Percentiles rank a stretch among this genome's conserved stretches.
phyloP scores from a whole-genome alignment of 2,113 vertebrate genomes.

The Manacus vitellinus region DNA sequence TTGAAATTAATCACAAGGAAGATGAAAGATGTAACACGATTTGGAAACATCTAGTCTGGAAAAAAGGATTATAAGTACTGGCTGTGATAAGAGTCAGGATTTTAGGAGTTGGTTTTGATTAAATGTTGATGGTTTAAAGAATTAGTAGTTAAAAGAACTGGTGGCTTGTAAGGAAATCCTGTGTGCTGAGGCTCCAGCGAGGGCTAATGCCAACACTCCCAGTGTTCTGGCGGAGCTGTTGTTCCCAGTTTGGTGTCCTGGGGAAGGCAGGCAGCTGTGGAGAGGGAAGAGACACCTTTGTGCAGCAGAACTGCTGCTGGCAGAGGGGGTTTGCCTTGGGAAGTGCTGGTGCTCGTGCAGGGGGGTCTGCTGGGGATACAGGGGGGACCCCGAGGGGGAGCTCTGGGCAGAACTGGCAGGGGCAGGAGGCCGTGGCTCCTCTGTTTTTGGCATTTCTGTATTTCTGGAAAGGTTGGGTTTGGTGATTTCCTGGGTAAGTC shows the following conservation, averaged over 20 bases:
- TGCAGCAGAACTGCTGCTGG: fast-evolving
- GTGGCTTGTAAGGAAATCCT: conserved; percentile 8
- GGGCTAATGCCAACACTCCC: background rate
- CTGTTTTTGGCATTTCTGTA: fast-evolving
- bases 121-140: conserved; percentile 73
- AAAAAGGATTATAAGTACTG: conserved; percentile 74
- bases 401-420: fast-evolving
- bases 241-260: fast-evolving
- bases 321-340: fast-evolving
- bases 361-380: background rate
- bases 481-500: fast-evolving
- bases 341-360: fast-evolving
- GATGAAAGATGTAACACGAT: conserved; percentile 77
- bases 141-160: conserved; percentile 60
- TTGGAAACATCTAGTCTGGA: conserved; percentile 76
- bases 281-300: fast-evolving
- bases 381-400: background rate
- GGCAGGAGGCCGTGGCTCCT: background rate
- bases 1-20: conserved; percentile 77
- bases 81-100: conserved; percentile 73
- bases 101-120: conserved; percentile 66
- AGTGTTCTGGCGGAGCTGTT: background rate
- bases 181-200: background rate
- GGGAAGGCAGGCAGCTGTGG: fast-evolving
- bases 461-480: fast-evolving